A percentile compares a stretch with the other conserved stretches of the same genome.
Evolutionary conservation across 2,888 invertebrate genomes (phyloP).

Genomic region (Cryptocephalus moraei): DNA sequence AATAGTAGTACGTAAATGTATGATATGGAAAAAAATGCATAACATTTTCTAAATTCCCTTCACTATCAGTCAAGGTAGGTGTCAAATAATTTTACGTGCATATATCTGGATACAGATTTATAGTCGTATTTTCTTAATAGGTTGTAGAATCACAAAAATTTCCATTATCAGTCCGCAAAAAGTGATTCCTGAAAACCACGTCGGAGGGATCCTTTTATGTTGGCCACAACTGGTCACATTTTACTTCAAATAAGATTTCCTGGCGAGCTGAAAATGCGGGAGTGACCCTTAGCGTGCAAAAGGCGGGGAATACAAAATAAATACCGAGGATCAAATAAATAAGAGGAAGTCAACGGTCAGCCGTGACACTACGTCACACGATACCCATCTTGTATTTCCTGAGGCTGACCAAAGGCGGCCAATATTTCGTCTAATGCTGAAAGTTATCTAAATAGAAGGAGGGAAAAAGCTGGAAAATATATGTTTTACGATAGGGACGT

Average conservation of each 20-base stretch:
- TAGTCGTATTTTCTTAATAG: no score
- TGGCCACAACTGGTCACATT: no score
- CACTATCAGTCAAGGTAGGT: no score
- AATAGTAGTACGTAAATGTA: no score
- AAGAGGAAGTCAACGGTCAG: slow-evolving; percentile 31
- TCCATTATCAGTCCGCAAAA: no score
- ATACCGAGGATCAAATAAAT: slow-evolving; percentile 24
- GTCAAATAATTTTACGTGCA: no score
- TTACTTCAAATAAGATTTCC: neutral
- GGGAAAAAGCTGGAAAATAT: slow-evolving; percentile 25
- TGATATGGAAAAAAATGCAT: no score
- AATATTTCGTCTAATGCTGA: slow-evolving; percentile 31
- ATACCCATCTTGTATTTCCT: slow-evolving; percentile 40
- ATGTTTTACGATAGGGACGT: slow-evolving; percentile 14
- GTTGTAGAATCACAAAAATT: no score
- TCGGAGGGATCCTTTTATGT: no score
- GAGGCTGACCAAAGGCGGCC: slow-evolving; percentile 35
- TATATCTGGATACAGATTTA: no score
- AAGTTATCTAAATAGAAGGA: slow-evolving; percentile 30
- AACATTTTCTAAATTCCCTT: no score
- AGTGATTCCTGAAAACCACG: no score
- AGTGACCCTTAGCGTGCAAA: neutral
- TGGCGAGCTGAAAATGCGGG: neutral
- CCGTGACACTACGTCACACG: slow-evolving; percentile 32
- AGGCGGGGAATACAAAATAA: neutral